Conservation (phyloP, 1,140 invertebrate genomes). For the Ceratitis capitata region DNA sequence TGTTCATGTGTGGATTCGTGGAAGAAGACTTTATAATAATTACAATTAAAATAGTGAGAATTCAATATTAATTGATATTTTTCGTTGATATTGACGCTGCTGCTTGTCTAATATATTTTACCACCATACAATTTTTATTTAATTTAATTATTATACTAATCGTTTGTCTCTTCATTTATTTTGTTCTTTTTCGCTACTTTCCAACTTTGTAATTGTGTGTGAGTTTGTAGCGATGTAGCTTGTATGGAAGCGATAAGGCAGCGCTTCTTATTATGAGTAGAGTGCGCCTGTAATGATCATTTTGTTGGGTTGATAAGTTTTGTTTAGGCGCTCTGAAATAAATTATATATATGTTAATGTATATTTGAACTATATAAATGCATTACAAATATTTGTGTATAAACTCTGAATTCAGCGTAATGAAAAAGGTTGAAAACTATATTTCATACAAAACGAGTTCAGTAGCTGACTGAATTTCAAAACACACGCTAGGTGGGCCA, state of each 20-base stretch:
- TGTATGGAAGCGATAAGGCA: neutral
- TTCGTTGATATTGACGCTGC: too few relatives aligned
- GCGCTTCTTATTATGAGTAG: neutral
- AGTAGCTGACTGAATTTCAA: neutral
- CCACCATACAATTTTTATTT: too few relatives aligned
- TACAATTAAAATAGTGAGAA: too few relatives aligned
- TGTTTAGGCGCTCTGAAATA: neutral
- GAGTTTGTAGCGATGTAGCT: too few relatives aligned
- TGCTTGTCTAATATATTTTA: too few relatives aligned
- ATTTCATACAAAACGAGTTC: neutral
- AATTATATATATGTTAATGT: neutral
- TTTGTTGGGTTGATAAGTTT: neutral
- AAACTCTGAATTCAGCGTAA: neutral
- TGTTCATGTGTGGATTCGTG: too few relatives aligned
- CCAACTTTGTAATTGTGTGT: neutral
- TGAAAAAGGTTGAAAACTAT: neutral
- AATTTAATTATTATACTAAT: too few relatives aligned
- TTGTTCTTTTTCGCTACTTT: too few relatives aligned
- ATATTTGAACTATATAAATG: neutral
- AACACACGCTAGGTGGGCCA: neutral
- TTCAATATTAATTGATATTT: too few relatives aligned
- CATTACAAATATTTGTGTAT: neutral
- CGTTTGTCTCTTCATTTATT: too few relatives aligned
- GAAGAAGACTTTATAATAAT: too few relatives aligned
- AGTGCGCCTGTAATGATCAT: neutral